Conservation (phyloP, 2,113 vertebrate genomes). For the Anguilla japonica region DNA sequence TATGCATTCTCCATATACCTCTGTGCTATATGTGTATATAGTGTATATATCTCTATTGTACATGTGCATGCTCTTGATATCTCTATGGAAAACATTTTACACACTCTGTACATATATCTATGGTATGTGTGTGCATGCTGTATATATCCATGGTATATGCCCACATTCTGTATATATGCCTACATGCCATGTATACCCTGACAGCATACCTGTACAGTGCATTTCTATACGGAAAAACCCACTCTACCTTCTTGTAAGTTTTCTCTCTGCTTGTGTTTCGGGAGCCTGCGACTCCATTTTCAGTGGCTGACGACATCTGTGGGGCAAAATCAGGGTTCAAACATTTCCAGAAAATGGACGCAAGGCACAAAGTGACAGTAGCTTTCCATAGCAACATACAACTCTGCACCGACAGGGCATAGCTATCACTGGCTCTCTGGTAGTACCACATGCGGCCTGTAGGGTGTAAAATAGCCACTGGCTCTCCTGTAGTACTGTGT, state of each 20-base stretch:
- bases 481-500: too few relatives aligned
- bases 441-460: too few relatives aligned
- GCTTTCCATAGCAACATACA: not conserved
- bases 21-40: too few relatives aligned
- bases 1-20: too few relatives aligned
- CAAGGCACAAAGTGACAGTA: not conserved
- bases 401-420: too few relatives aligned
- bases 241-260: slow-evolving; percentile 90
- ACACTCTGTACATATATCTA: too few relatives aligned
- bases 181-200: not conserved
- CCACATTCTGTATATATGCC: not conserved
- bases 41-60: too few relatives aligned
- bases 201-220: not conserved
- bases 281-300: slow-evolving; percentile 78
- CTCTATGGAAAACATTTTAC: too few relatives aligned
- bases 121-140: too few relatives aligned
- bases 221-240: not conserved
- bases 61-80: too few relatives aligned
- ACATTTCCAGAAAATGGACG: not conserved
- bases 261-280: slow-evolving; percentile 83
- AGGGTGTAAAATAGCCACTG: too few relatives aligned
- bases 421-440: too few relatives aligned
- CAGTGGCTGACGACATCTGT: slow-evolving; percentile 86
- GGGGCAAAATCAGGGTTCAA: slow-evolving; percentile 19
- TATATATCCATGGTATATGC: not conserved